Base-by-base conservation (phyloP, 2,797 vertebrate genomes). In the Labroides dimidiatus region DNA sequence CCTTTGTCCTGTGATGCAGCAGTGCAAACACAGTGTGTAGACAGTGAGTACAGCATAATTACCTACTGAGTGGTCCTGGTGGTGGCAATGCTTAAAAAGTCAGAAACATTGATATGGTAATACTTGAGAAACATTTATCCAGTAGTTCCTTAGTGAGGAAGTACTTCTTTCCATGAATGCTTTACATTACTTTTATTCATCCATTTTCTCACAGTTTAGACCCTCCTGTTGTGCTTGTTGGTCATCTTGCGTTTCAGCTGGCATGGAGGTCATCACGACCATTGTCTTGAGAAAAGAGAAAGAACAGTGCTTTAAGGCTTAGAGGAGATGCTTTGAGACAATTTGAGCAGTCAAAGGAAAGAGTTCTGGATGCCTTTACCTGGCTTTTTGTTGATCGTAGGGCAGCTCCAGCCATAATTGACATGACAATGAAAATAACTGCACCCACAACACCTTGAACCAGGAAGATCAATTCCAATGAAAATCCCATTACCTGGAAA, bases 341-440 rank as follows among this genome's bases (percentile, higher is more conserved):
- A 7, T 9, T 27, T 75, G 1, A 16, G 48, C 0, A 52, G 7
- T 33, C 30, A 33, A 33, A 33, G 5, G 8, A 7, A 33, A 9
- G 30, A 33, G 30, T 45, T 15, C 50, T 24, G 49, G 4, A 8
- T 51, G 21, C n/a, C 6, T 24, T 80, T 80, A 90, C 90, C 84
- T 89, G 81, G 17, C 59, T 87, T 41, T 75, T 89, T 20, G 85
- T 72, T 51, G 88, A 86, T 24, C 77, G 86, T 41, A 90, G 76
- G 6, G 87, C 87, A 51, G 64, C 27, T 3, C 78, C 81, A 0
- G 89, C 86, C 23, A 92, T 61, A 43, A 21, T 17, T 5, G 88
- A 77, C 91, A 93, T 93, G 19, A 77, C 50, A 36, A 92, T 67
- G 2, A 90, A 78, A 74, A 91, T 80, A 23, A 90, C 19, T 9